These are phyloP conservation scores for Garra rufa DNA, from an alignment of 2,113 vertebrate genomes.

Conservation along the genomic window DNA sequence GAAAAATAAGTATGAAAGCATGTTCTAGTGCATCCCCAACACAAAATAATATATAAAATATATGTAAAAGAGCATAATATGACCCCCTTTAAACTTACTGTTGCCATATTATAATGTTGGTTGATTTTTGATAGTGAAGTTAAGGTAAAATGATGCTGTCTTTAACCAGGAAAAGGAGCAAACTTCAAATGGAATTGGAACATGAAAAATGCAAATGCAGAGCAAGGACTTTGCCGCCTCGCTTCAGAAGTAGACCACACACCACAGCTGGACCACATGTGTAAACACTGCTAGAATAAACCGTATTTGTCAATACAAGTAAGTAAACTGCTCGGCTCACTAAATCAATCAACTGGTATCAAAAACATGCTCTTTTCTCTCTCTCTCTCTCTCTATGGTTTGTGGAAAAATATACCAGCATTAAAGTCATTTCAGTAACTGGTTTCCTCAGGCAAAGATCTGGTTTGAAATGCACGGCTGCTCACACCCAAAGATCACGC, in stretches of 20 bases:
- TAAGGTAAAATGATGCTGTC: not conserved
- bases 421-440: slow-evolving; percentile 3
- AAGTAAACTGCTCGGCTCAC: not conserved
- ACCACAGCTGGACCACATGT: not conserved
- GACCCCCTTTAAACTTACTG: not conserved
- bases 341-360: not conserved
- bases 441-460: slow-evolving; percentile 30
- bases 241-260: not conserved
- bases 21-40: too few species aligned
- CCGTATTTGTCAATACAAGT: not conserved
- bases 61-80: too few species aligned
- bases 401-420: not conserved
- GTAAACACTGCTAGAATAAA: slow-evolving; percentile 5
- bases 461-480: slow-evolving; percentile 4
- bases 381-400: not conserved
- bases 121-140: not conserved
- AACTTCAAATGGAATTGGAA: not conserved
- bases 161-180: not conserved
- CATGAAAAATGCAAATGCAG: not conserved
- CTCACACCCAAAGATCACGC: not conserved
- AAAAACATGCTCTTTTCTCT: not conserved
- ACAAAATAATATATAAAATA: too few species aligned
- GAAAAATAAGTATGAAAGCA: too few species aligned
- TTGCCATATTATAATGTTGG: not conserved
- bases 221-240: not conserved